Evolutionary conservation across 2,888 invertebrate genomes (phyloP), one percentile per base, ranked within the genome.

Genomic region (Halocaridina rubra): DNA sequence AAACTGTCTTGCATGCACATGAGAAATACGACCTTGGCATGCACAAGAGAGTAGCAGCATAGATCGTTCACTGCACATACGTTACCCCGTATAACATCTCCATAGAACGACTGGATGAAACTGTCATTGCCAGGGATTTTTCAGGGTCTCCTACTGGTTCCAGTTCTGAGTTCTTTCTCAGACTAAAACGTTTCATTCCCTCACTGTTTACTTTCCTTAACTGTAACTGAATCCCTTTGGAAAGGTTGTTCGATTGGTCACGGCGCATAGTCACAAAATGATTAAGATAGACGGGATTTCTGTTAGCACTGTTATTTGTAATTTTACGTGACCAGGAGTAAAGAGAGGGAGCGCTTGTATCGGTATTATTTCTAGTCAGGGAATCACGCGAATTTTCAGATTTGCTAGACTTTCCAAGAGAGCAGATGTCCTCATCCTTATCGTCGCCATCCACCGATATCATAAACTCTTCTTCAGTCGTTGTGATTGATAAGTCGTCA

Each of bases 261-360:
- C 81, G 46, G 7, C 77, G 69, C 13, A 82, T 59, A 16, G 82
- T 82, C 33, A 82, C 53, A 32, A 77, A 82, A 71, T 82, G 82
- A 7, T 69, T 13, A 13, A 82, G 13, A 16, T n/a, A n/a, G n/a
- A n/a, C n/a, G n/a, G n/a, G n/a, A n/a, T n/a, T n/a, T n/a, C n/a
- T n/a, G n/a, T n/a, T n/a, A n/a, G n/a, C n/a, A n/a, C n/a, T n/a
- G n/a, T n/a, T n/a, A n/a, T n/a, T n/a, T n/a, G n/a, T n/a, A n/a
- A n/a, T n/a, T n/a, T n/a, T n/a, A n/a, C n/a, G n/a, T 19, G 53
- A 7, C 16, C 13, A 19, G 7, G 53, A 53, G 8, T 2, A 4
- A 2, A 2, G 2, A 19, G 53, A 8, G 53, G 53, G 8, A 19
- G 53, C 13, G n/a, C n/a, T n/a, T n/a, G n/a, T n/a, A n/a, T n/a